These are phyloP conservation scores for Penaeus vannamei DNA, from an alignment of 1,140 invertebrate species.

Conservation along the genomic window DNA sequence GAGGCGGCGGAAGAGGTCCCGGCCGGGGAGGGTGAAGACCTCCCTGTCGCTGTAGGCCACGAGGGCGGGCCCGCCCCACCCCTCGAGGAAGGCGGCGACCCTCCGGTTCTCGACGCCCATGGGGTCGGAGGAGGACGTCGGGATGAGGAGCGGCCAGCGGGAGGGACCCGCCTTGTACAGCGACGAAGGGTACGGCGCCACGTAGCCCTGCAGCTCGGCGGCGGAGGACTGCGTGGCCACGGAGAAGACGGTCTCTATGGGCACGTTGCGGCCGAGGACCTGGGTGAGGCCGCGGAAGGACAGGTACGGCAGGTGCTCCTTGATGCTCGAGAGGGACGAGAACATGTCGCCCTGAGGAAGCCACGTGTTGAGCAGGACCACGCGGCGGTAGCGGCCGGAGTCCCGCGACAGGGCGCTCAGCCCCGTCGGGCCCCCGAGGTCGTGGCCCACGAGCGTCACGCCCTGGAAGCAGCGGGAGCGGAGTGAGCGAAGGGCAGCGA, in stretches of 20 bases:
- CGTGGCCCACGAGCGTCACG: constrained; percentile 43
- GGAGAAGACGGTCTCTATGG: constrained; percentile 34
- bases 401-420: constrained; percentile 44
- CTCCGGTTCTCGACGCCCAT: constrained; percentile 39
- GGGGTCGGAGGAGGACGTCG: constrained; percentile 2
- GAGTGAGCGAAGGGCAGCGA: background rate
- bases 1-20: constrained; percentile 2
- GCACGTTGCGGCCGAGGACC: constrained; percentile 18
- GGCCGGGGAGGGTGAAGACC: constrained; percentile 34
- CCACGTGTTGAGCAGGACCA: constrained; percentile 56
- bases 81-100: constrained; percentile 6
- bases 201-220: constrained; percentile 16
- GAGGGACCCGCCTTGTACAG: constrained; percentile 47
- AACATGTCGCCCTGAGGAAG: constrained; percentile 47
- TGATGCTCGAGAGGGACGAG: background rate
- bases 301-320: constrained; percentile 29
- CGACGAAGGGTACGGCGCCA: constrained; percentile 46
- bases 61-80: constrained; percentile 40
- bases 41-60: constrained; percentile 57
- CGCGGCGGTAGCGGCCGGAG: constrained; percentile 39
- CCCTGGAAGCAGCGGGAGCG: constrained; percentile 3
- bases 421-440: constrained; percentile 55
- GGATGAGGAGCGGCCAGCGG: constrained; percentile 42
- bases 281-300: background rate
- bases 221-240: constrained; percentile 9